A percentile compares a stretch with the other conserved stretches of the same genome.
Conservation (phyloP, 2,888 invertebrate genomes). For the Asteroscopus sphinx region DNA sequence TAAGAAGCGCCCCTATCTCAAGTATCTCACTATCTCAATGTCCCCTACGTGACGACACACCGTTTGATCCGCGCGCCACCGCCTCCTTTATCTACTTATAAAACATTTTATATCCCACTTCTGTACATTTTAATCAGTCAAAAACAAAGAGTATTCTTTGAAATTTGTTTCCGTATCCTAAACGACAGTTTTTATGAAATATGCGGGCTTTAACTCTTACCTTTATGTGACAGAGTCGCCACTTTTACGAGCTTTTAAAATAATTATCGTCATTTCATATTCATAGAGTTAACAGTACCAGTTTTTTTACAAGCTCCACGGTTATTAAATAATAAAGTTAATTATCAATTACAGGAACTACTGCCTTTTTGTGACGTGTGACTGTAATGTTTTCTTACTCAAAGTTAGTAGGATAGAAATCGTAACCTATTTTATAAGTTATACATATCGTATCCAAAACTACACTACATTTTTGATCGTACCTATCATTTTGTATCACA, state of each 20-base stretch:
- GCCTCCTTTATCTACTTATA: conserved; percentile 78
- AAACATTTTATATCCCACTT: conserved; percentile 81
- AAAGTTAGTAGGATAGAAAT: too few relatives aligned
- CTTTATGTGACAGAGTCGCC: conserved; percentile 57
- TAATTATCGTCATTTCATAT: conserved; percentile 45
- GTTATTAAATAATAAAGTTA: too few relatives aligned
- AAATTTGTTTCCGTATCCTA: conserved; percentile 82
- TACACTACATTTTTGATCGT: too few relatives aligned
- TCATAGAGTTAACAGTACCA: conserved; percentile 26
- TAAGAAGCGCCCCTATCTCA: conserved; percentile 80
- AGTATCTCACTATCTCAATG: conserved; percentile 81
- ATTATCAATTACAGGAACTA: too few relatives aligned
- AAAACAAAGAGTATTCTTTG: conserved; percentile 79
- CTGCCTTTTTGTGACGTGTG: too few relatives aligned
- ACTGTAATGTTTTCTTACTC: too few relatives aligned
- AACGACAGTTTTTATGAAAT: conserved; percentile 78
- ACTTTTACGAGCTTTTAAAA: conserved; percentile 59
- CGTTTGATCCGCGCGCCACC: conserved; percentile 83
- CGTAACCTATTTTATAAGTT: too few relatives aligned
- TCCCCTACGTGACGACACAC: conserved; percentile 76
- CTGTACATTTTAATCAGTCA: conserved; percentile 87
- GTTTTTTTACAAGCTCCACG: neutral
- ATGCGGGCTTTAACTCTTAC: conserved; percentile 61
- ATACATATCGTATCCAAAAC: too few relatives aligned
- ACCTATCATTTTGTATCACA: too few relatives aligned